Evolutionary conservation across 2,888 invertebrate genomes (phyloP), one percentile per base, ranked within the genome.

Genomic region (Pegoplata infirma): DNA sequence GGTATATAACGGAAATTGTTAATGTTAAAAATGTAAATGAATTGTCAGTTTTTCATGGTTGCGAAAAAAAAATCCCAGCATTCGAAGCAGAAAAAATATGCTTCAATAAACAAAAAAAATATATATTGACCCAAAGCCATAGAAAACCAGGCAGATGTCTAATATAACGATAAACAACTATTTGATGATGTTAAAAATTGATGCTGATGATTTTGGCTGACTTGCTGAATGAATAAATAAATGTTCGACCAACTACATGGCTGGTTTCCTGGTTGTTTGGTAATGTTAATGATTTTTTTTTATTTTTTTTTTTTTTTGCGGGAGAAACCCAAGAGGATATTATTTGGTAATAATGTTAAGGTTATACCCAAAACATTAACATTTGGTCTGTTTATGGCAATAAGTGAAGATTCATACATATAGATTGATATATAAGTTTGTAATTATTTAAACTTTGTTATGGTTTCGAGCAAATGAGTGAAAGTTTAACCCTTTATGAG

Each of bases 11-110:
- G 47, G 21, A 47, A 44, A 44, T 58, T 51, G 16, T 58, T 56
- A 69, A 76, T 44, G 55, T 63, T 58, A 14, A 46, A 76, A 69
- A 68, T 64, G 56, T 63, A 68, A 75, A 64, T 66, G 46, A 53
- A 59, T 44, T n/a, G n/a, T n/a, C n/a, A n/a, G n/a, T n/a, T n/a
- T 47, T 72, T 58, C 49, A 44, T 73, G 51, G 19, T 17, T 58
- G n/a, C 16, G n/a, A 66, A 66, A 67, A 59, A 73, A 58, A 66
- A 73, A 64, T 49, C 66, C 7, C 40, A 21, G 47, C 25, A 49
- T 28, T 44, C 44, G 28, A 5, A 49, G n/a, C n/a, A 32, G 2
- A 40, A 49, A 73, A 32, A 58, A 58, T 73, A 64, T 58, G 56
- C 64, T 49, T 40, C 21, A 73, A 56, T 58, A 58, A 49, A 66